Evolutionary conservation across 2,888 invertebrate species (phyloP).

Genomic region (Mesorhabditis spiculigera): DNA sequence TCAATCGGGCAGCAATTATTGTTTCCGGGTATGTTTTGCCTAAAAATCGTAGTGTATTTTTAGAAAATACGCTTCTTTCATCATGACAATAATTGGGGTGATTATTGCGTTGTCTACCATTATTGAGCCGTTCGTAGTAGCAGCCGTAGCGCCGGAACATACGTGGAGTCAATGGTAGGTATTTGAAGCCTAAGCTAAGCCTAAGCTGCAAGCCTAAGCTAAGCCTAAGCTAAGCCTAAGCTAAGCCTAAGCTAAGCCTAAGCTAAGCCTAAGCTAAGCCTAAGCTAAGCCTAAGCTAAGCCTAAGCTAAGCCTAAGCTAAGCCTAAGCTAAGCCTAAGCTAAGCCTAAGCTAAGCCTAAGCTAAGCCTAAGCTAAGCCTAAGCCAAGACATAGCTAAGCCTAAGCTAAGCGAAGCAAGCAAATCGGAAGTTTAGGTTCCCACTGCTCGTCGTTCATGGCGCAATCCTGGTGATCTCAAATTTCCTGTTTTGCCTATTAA

Average conservation of each 20-base stretch:
- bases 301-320: background rate
- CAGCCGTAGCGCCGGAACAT: background rate
- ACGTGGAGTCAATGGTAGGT: background rate
- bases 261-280: too few species aligned
- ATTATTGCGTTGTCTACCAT: background rate
- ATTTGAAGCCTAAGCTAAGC: background rate
- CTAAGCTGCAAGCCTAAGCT: background rate
- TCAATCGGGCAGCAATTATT: conserved; percentile 1
- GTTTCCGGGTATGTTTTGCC: background rate
- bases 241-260: too few species aligned
- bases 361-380: too few species aligned
- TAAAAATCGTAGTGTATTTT: background rate
- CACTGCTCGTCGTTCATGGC: too few species aligned
- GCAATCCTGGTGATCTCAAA: too few species aligned
- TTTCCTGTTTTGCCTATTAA: too few species aligned
- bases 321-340: too few species aligned
- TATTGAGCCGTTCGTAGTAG: background rate
- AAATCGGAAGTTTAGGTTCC: too few species aligned
- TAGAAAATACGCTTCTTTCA: background rate
- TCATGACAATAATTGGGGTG: background rate
- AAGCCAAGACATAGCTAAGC: too few species aligned
- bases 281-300: background rate
- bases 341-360: too few species aligned
- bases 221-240: too few species aligned
- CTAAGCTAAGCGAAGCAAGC: too few species aligned